Evolutionary conservation across 2,113 vertebrate species (phyloP).

Genomic region (Callionymus lyra): DNA sequence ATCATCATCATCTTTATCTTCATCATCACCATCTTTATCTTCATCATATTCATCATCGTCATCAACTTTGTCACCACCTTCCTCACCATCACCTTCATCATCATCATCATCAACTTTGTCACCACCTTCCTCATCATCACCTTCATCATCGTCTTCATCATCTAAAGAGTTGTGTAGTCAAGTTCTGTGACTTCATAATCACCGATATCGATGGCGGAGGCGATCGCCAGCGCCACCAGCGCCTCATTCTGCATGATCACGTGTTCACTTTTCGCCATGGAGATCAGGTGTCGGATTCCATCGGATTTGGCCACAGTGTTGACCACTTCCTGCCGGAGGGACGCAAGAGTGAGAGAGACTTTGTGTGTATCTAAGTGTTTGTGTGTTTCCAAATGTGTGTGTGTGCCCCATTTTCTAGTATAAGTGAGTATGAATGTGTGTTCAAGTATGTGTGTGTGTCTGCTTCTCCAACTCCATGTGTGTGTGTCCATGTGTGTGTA

Average conservation of each 20-base stretch:
- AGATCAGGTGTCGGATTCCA: conserved; percentile 76
- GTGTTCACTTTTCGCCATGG: conserved; percentile 78
- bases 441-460: too few species aligned
- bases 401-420: too few species aligned
- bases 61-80: neutral
- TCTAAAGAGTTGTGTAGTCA: neutral
- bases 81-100: too few species aligned
- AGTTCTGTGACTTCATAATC: conserved; percentile 15
- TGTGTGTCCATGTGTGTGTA: too few species aligned
- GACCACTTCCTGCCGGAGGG: conserved; percentile 73
- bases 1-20: neutral
- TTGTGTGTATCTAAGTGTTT: neutral
- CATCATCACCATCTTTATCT: too few species aligned
- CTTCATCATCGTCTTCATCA: too few species aligned
- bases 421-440: too few species aligned
- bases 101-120: neutral
- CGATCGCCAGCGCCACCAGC: conserved; percentile 76
- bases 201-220: conserved; percentile 76
- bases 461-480: neutral
- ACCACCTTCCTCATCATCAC: too few species aligned
- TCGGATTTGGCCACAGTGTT: conserved; percentile 70
- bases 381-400: too few species aligned
- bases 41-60: neutral
- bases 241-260: conserved; percentile 84
- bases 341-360: neutral